Base-by-base conservation (phyloP, 2,797 vertebrate species). In the Furcifer pardalis region DNA sequence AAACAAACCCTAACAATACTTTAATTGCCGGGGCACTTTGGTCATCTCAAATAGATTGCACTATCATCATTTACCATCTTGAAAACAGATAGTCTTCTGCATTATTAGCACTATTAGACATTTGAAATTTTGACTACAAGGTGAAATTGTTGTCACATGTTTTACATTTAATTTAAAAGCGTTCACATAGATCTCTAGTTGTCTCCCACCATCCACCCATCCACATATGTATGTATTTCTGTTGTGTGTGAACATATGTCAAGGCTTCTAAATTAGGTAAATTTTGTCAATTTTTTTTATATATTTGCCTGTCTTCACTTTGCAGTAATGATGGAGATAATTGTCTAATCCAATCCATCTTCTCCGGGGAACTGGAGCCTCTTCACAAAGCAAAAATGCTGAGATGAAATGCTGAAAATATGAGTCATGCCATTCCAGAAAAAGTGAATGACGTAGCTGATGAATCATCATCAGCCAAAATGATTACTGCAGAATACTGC, bases 251-350 rank as follows among this genome's bases (percentile, higher is more conserved):
- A n/a, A n/a, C n/a, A 42, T 69, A 76, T 91, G 89, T 88, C 92
- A 86, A 77, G 72, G 85, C 83, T 92, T 85, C 89, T 93, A 87
- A 92, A 94, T 91, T 92, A 91, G 92, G 91, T 92, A 89, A 92
- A 30, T 93, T 94, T 82, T 93, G 87, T 92, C 91, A 89, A 71
- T 40, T 15, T 84, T 94, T 94, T 91, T 59, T 85, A 90, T 52
- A 81, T 15, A 23, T 69, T 79, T 82, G 81, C 86, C 92, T 81
- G 63, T 87, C 81, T 90, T 40, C 56, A 60, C 5, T 85, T 90
- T 89, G 40, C 56, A 78, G 49, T 19, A 1, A 52, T 46, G 40
- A 73, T 77, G 73, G 86, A 73, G 66, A 88, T 89, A 91, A 75
- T 85, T 87, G 66, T 90, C 88, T 92, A 77, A 78, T 17, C 82